Percentiles rank a stretch among this genome's conserved stretches.
Conservation (phyloP, 23 tunicate species). For the Trididemnum clinides region DNA sequence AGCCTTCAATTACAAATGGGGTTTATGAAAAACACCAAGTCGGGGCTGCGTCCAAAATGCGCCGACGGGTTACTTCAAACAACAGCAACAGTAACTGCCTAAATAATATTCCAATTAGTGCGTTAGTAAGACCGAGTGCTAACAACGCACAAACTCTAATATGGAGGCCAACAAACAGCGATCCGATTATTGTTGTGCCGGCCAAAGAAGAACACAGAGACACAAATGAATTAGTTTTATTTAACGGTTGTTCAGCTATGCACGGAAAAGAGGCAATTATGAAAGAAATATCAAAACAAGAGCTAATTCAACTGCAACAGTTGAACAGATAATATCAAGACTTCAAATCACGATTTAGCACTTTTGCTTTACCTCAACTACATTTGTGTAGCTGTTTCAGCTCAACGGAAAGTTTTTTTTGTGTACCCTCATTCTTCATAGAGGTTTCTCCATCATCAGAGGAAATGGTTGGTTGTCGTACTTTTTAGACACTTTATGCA, state of each 20-base stretch:
- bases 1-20: constrained; percentile 69
- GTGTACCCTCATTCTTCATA: no score
- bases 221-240: constrained; percentile 73
- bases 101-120: constrained; percentile 84
- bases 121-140: constrained; percentile 92
- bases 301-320: constrained; percentile 60
- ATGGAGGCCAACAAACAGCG: constrained; percentile 85
- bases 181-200: constrained; percentile 81
- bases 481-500: no score
- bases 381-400: no score
- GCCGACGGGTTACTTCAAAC: constrained; percentile 57
- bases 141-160: constrained; percentile 96
- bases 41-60: constrained; percentile 18
- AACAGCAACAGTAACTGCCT: constrained; percentile 76
- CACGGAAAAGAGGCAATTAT: constrained; percentile 81
- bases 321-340: constrained; percentile 47
- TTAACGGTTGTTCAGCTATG: constrained; percentile 84
- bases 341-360: no score
- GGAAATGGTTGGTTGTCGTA: no score
- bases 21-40: constrained; percentile 39
- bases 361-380: no score
- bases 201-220: constrained; percentile 95
- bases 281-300: constrained; percentile 71
- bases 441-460: no score
- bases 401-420: no score